phyloP scores from a whole-genome alignment of 2,888 invertebrate species.

The Nebria brevicollis region DNA sequence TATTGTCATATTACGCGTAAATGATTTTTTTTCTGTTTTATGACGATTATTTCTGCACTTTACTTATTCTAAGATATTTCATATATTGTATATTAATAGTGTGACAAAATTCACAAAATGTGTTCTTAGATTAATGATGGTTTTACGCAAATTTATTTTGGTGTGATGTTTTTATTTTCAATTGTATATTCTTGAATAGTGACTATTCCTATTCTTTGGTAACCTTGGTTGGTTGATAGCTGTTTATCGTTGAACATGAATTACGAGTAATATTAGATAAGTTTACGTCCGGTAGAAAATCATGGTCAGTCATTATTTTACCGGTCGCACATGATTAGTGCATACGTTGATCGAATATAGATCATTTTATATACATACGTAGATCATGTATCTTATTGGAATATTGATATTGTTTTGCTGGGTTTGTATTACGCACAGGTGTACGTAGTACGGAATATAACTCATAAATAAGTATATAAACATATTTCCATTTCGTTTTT shows the following conservation, averaged over 20 bases:
- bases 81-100: too few relatives aligned
- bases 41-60: too few relatives aligned
- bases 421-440: conserved; percentile 7
- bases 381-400: background rate
- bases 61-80: too few relatives aligned
- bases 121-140: too few relatives aligned
- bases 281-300: conserved; percentile 38
- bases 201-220: background rate
- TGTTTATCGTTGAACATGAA: conserved; percentile 29
- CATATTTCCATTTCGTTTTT: background rate
- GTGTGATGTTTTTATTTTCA: background rate
- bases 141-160: background rate
- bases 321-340: background rate
- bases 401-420: conserved; percentile 6
- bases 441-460: background rate
- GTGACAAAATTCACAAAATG: too few relatives aligned
- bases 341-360: background rate
- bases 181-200: conserved; percentile 1
- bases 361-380: background rate
- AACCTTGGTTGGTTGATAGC: conserved; percentile 24
- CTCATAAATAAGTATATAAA: background rate
- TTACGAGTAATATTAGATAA: conserved; percentile 39
- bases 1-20: too few relatives aligned
- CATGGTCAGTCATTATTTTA: conserved; percentile 26
- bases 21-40: too few relatives aligned